Evolutionary conservation across 92 coral and sea anemone genomes (phyloP).

Genomic region (Scolanthus callimorphus): DNA sequence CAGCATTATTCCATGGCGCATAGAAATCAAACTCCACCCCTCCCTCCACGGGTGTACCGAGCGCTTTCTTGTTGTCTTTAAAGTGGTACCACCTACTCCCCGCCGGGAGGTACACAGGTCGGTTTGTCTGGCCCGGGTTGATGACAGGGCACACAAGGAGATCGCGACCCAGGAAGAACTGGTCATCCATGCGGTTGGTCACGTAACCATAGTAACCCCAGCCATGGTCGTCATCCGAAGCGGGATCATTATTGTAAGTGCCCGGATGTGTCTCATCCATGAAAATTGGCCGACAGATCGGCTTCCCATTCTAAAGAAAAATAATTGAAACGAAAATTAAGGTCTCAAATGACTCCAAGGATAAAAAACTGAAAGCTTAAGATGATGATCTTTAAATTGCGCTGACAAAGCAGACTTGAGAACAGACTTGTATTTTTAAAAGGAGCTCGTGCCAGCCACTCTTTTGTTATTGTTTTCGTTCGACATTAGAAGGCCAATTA

Average conservation of each 20-base stretch:
- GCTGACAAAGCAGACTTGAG: no score
- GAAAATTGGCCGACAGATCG: slow-evolving; percentile 72
- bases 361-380: no score
- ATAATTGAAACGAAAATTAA: no score
- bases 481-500: no score
- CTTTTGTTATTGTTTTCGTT: no score
- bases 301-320: slow-evolving; percentile 39
- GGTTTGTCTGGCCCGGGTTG: slow-evolving; percentile 72
- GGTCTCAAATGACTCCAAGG: no score
- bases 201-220: slow-evolving; percentile 64
- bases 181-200: slow-evolving; percentile 72
- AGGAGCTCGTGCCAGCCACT: no score
- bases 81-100: slow-evolving; percentile 70
- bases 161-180: slow-evolving; percentile 67
- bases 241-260: slow-evolving; percentile 59
- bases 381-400: no score
- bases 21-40: slow-evolving; percentile 74
- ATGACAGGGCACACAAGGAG: slow-evolving; percentile 59
- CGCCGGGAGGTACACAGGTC: slow-evolving; percentile 71
- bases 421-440: no score
- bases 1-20: slow-evolving; percentile 68
- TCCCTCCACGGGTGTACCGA: slow-evolving; percentile 47
- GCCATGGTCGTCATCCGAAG: slow-evolving; percentile 54
- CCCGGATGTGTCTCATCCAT: slow-evolving; percentile 70
- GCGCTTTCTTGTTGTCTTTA: slow-evolving; percentile 52